Conservation (phyloP, 2,113 vertebrate species). For the Ochotona curzoniae region DNA sequence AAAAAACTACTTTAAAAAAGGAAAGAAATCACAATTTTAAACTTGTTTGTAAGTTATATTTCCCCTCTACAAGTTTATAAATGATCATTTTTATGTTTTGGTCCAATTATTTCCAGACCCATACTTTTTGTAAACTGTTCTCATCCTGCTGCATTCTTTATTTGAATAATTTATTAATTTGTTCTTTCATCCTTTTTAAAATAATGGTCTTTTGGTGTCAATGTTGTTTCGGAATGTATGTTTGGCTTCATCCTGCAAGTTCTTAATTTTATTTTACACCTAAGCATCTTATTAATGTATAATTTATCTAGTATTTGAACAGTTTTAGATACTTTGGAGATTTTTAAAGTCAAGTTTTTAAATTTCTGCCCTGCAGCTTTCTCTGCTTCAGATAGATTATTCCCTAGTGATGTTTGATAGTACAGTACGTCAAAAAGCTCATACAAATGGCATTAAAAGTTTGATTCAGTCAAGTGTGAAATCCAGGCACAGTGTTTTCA, state of each 20-base stretch:
- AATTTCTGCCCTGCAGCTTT: not conserved
- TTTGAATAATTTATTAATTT: not conserved
- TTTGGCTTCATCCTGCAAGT: not conserved
- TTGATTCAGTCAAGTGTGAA: too few relatives aligned
- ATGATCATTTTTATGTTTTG: not conserved
- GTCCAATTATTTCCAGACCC: not conserved
- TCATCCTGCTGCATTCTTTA: not conserved
- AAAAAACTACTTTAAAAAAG: not conserved
- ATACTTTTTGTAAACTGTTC: not conserved
- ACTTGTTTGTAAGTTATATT: not conserved
- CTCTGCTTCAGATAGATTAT: not conserved
- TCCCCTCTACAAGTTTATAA: not conserved
- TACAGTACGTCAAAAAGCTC: too few relatives aligned
- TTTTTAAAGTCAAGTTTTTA: constrained; percentile 1
- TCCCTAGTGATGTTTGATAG: not conserved
- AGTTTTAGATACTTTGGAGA: not conserved
- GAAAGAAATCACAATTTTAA: not conserved
- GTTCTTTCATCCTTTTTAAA: not conserved
- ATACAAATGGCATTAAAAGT: too few relatives aligned
- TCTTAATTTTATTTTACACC: not conserved
- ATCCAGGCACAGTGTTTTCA: too few relatives aligned
- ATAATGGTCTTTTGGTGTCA: not conserved
- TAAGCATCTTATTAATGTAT: not conserved
- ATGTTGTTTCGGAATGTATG: not conserved
- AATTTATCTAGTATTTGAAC: not conserved